Evolutionary conservation across 1,140 invertebrate species (phyloP), one percentile per base, ranked within the genome.

Genomic region (Cotesia typhae): DNA sequence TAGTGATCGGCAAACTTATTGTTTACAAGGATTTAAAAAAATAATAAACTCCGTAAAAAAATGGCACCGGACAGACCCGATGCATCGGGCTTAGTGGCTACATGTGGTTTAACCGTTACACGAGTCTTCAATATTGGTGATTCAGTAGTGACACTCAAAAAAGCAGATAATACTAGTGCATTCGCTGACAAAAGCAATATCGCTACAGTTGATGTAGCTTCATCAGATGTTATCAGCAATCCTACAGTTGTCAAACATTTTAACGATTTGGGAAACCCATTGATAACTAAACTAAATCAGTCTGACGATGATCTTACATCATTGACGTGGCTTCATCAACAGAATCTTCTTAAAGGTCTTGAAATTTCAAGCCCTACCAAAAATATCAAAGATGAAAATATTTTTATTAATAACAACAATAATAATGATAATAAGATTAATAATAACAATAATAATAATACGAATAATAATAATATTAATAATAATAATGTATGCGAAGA

Each of bases 321-420:
- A 71, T 87, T 98, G 1, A 91, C 93, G 63, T 98, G 96, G 96
- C 86, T 98, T 7, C 95, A 96, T 82, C 94, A 97, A 83, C 93
- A 91, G 78, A 96, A 98, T 88, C 85, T 97, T 75, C 89, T 97
- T 7, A 96, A 96, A 88, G 92, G 92, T 88, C 81, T 85, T 68
- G 79, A 87, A 61, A 86, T 82, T 59, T 83, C 83, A 36, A 83
- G 83, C 36, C 79, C 83, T 7, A 73, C 83, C 5, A 85, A 85
- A 67, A 77, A 67, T 41, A 78, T 80, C 28, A 86, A 85, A 52
- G 81, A 81, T 10, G 82, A 86, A 17, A 83, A 84, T 52, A 74
- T 80, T 36, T 65, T 84, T 12, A 86, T 85, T 66, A 86, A 85
- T 37, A 86, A 71, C 55, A 74, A 67, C 12, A 84, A 83, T 38